These are phyloP conservation scores for Drosophila chauvacae DNA, from an alignment of 1,140 invertebrate genomes.

Conservation along the genomic window DNA sequence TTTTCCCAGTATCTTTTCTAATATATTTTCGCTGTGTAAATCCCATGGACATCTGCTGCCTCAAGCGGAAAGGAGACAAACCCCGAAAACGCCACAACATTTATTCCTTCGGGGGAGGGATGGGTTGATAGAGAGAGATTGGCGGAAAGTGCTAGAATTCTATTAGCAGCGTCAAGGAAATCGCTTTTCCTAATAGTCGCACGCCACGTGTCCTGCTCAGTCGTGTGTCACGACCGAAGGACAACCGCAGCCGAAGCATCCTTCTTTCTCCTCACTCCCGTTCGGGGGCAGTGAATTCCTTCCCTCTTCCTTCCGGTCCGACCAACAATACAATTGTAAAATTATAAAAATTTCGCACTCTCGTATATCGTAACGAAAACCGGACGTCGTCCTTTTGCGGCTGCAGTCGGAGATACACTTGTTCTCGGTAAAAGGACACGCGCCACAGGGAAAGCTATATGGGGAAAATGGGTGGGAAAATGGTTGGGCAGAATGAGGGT, in stretches of 20 bases:
- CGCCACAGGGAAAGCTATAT: conserved; percentile 22
- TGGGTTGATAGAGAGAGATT: neutral
- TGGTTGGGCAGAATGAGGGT: neutral
- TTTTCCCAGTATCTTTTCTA: neutral
- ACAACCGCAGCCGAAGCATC: conserved; percentile 53
- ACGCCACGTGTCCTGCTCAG: conserved; percentile 70
- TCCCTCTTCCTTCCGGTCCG: conserved; percentile 27
- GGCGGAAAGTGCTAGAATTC: conserved; percentile 48
- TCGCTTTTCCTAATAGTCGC: conserved; percentile 71
- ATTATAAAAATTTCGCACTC: conserved; percentile 82
- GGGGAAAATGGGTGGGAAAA: conserved; percentile 10
- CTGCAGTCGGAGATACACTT: conserved; percentile 69
- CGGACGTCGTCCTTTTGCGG: conserved; percentile 60
- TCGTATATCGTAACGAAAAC: conserved; percentile 45
- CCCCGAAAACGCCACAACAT: conserved; percentile 58
- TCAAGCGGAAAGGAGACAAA: conserved; percentile 27
- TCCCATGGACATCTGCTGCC: conserved; percentile 52
- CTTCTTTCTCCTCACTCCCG: conserved; percentile 32
- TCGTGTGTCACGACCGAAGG: conserved; percentile 69
- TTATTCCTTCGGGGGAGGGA: conserved; percentile 11
- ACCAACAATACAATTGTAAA: conserved; percentile 82
- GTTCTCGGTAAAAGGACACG: conserved; percentile 59
- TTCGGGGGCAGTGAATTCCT: neutral
- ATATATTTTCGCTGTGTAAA: conserved; percentile 9
- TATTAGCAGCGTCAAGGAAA: conserved; percentile 77